Evolutionary conservation across 2,797 vertebrate genomes (phyloP).

Genomic region (Limosa lapponica): DNA sequence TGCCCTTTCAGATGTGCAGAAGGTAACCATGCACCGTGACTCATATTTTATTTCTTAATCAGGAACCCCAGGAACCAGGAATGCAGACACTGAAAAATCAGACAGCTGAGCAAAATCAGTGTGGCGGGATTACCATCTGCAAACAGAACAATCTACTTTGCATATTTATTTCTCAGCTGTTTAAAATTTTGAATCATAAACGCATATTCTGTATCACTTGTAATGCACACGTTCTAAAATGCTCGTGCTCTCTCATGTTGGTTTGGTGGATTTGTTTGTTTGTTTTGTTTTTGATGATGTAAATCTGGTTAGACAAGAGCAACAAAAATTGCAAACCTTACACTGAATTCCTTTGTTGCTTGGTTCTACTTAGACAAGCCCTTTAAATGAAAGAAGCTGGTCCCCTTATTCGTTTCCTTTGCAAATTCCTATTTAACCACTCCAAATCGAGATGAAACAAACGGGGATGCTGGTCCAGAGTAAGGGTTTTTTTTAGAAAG

Average conservation of each 20-base stretch:
- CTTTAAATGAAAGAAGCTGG: conserved; percentile 43
- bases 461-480: background rate
- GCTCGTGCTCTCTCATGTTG: conserved; percentile 22
- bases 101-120: conserved; percentile 64
- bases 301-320: conserved; percentile 73
- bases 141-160: conserved; percentile 77
- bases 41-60: conserved; percentile 67
- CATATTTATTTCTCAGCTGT: conserved; percentile 80
- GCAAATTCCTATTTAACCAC: conserved; percentile 36
- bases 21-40: conserved; percentile 58
- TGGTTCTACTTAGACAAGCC: conserved; percentile 11
- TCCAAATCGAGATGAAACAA: conserved; percentile 36
- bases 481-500: background rate
- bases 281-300: conserved; percentile 50
- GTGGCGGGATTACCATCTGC: conserved; percentile 74
- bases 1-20: conserved; percentile 60
- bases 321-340: conserved; percentile 63
- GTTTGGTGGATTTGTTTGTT: conserved; percentile 64
- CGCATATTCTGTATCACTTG: conserved; percentile 66
- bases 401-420: conserved; percentile 38
- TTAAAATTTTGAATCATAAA: conserved; percentile 76
- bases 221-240: conserved; percentile 40
- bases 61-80: conserved; percentile 59
- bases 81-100: conserved; percentile 57
- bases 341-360: conserved; percentile 64